A percentile compares a stretch with the other conserved stretches of the same genome.
Conservation (phyloP, 2,888 invertebrate genomes). For the Rhamnusium bicolor region DNA sequence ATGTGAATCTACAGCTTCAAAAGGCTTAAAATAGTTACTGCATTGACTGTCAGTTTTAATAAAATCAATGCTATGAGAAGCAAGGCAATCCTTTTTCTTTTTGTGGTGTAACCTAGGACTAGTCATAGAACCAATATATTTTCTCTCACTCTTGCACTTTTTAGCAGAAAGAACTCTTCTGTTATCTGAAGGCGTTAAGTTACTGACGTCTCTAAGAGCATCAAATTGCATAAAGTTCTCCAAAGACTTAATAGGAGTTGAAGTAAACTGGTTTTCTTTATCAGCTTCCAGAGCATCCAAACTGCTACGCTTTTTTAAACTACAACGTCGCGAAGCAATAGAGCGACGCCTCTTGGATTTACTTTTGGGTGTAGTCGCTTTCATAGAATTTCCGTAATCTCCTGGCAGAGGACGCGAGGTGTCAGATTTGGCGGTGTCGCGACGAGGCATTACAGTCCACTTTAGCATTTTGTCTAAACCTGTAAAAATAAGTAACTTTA, state of each 20-base stretch:
- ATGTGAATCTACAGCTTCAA: slow-evolving; percentile 67
- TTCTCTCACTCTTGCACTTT: slow-evolving; percentile 53
- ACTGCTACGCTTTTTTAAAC: slow-evolving; percentile 71
- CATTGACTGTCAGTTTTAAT: slow-evolving; percentile 50
- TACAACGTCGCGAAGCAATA: slow-evolving; percentile 62
- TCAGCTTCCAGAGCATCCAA: slow-evolving; percentile 73
- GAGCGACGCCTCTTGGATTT: slow-evolving; percentile 71
- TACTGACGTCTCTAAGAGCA: slow-evolving; percentile 76
- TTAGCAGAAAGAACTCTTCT: slow-evolving; percentile 50
- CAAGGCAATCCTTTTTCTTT: slow-evolving; percentile 66
- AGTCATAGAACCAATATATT: slow-evolving; percentile 38
- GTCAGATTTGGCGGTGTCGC: slow-evolving; percentile 55
- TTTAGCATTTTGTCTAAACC: slow-evolving; percentile 73
- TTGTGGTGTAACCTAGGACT: slow-evolving; percentile 58
- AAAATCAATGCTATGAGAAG: slow-evolving; percentile 56
- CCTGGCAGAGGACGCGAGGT: slow-evolving; percentile 48
- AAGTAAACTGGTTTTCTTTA: slow-evolving; percentile 77
- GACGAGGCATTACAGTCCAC: slow-evolving; percentile 73
- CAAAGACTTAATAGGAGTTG: slow-evolving; percentile 74
- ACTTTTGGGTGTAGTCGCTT: slow-evolving; percentile 56
- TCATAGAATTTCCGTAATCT: slow-evolving; percentile 62
- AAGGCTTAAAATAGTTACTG: slow-evolving; percentile 64
- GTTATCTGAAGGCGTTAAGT: slow-evolving; percentile 73
- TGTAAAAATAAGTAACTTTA: neutral
- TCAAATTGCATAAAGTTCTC: slow-evolving; percentile 65